Conservation (phyloP, 2,797 vertebrate genomes). For the Tarsius wallacei region DNA sequence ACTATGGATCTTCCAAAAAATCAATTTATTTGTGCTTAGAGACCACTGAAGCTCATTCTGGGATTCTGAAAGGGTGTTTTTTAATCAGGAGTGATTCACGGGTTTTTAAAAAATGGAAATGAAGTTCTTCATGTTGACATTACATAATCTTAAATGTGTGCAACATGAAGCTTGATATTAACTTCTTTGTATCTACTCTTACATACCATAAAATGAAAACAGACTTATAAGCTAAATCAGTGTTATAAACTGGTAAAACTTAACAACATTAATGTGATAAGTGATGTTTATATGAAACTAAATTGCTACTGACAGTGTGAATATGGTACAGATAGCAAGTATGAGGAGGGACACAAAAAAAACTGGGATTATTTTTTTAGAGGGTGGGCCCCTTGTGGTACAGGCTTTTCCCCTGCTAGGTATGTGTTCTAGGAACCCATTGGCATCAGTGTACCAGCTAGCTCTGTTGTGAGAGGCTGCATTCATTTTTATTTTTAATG, state of each 20-base stretch:
- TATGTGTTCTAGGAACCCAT: too few relatives aligned
- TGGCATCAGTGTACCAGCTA: too few relatives aligned
- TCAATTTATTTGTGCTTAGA: slow-evolving; percentile 15
- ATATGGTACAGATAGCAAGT: not conserved
- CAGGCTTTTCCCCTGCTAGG: too few relatives aligned
- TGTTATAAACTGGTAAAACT: not conserved
- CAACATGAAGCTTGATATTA: not conserved
- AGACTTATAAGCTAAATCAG: slow-evolving; percentile 4
- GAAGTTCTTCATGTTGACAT: not conserved
- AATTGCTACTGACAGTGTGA: not conserved
- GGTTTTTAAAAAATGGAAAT: not conserved
- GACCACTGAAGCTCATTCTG: not conserved
- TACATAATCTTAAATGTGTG: not conserved
- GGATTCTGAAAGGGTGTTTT: slow-evolving; percentile 3
- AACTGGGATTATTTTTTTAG: too few relatives aligned
- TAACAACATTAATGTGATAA: not conserved
- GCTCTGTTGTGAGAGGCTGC: too few relatives aligned
- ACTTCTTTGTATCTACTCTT: not conserved
- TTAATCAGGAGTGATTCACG: not conserved
- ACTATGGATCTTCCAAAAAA: not conserved
- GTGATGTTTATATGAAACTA: not conserved
- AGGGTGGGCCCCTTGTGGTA: too few relatives aligned
- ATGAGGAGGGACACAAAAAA: too few relatives aligned
- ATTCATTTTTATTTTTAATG: too few relatives aligned
- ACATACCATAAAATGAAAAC: not conserved